Conservation (phyloP, 2,113 vertebrate species). For the Sinocyclocheilus rhinocerous region DNA sequence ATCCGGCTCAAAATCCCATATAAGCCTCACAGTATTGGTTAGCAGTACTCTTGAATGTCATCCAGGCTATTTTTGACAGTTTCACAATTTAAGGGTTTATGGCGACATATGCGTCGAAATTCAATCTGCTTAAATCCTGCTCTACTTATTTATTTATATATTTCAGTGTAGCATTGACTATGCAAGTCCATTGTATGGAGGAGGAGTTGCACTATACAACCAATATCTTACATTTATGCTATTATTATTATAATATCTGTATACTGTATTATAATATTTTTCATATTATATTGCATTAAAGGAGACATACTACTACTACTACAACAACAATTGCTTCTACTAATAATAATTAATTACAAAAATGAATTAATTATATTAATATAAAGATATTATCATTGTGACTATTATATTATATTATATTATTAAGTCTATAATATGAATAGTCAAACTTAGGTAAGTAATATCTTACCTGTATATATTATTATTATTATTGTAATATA, state of each 20-base stretch:
- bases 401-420: neutral
- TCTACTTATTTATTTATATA: neutral
- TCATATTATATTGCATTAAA: no score
- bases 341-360: no score
- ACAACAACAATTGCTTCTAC: no score
- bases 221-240: neutral
- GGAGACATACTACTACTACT: no score
- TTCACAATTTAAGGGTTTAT: constrained; percentile 33
- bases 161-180: neutral
- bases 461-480: neutral
- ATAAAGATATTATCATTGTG: no score
- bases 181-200: neutral
- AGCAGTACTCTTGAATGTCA: constrained; percentile 28
- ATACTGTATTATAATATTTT: no score
- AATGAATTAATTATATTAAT: no score
- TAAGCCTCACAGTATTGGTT: constrained; percentile 18
- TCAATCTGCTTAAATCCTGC: constrained; percentile 8
- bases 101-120: constrained; percentile 21
- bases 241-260: neutral
- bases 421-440: neutral
- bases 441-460: no score
- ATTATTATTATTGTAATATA: no score
- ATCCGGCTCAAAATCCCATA: constrained; percentile 23
- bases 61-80: constrained; percentile 21
- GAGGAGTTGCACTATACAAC: neutral